phyloP scores from a whole-genome alignment of 2,797 vertebrate species.

The Balearica regulorum region DNA sequence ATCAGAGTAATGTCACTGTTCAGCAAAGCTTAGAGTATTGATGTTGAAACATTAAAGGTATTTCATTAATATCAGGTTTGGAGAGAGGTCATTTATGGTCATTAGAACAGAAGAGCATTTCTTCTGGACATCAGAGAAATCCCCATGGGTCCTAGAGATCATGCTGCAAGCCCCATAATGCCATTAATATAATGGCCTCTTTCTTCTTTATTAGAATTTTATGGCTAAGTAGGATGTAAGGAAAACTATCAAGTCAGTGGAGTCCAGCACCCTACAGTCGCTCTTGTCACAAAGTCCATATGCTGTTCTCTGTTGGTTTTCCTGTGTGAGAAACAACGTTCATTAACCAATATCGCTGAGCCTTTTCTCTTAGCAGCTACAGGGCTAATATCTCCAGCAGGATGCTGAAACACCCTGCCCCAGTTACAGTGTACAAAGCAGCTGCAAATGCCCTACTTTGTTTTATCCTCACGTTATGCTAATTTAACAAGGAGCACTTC shows the following conservation, averaged over 20 bases:
- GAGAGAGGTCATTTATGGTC: constrained; percentile 47
- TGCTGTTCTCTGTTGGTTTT: constrained; percentile 47
- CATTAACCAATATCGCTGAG: constrained; percentile 1
- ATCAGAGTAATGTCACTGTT: constrained; percentile 58
- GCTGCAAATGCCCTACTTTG: neutral
- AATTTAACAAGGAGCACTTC: neutral
- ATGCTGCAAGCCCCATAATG: constrained; percentile 33
- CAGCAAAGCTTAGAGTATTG: constrained; percentile 51
- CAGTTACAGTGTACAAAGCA: neutral
- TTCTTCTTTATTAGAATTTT: constrained; percentile 61
- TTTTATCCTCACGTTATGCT: neutral
- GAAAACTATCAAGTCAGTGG: constrained; percentile 52
- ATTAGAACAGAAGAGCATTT: constrained; percentile 52
- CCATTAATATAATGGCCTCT: constrained; percentile 56
- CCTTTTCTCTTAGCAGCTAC: neutral
- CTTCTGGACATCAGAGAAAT: constrained; percentile 52
- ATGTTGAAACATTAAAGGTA: constrained; percentile 57
- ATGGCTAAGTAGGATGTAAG: constrained; percentile 46
- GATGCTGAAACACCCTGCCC: neutral
- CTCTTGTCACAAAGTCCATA: constrained; percentile 52
- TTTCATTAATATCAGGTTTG: constrained; percentile 59
- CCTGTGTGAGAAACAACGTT: constrained; percentile 27
- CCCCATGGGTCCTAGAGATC: constrained; percentile 45
- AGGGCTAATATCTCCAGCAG: constrained; percentile 23
- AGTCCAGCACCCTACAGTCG: constrained; percentile 54